Conservation (phyloP, 2,113 vertebrate species). For the Elachura formosa region DNA sequence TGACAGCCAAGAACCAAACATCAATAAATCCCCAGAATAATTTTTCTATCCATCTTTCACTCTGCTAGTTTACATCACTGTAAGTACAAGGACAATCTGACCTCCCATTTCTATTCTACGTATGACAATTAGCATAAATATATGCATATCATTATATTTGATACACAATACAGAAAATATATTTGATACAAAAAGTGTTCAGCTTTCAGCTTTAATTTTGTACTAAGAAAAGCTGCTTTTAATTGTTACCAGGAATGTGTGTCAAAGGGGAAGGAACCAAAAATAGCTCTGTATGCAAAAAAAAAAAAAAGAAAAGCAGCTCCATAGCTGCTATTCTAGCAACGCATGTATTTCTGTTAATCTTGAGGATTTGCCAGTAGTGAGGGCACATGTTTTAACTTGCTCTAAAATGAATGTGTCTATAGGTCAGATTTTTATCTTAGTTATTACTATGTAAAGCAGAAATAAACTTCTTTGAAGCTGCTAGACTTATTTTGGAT, state of each 20-base stretch:
- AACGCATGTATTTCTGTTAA: not conserved
- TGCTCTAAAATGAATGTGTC: slow-evolving; percentile 13
- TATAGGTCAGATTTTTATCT: slow-evolving; percentile 39
- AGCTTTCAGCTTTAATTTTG: not conserved
- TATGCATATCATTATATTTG: too few species aligned
- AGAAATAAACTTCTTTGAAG: slow-evolving; percentile 44
- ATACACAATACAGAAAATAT: not conserved
- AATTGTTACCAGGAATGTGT: slow-evolving; percentile 50
- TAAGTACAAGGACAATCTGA: not conserved
- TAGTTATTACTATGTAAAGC: slow-evolving; percentile 32
- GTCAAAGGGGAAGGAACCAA: slow-evolving; percentile 48
- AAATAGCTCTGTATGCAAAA: not conserved
- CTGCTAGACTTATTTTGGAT: not conserved
- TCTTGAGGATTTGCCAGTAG: not conserved
- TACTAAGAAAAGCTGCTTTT: not conserved
- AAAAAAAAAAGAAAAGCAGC: not conserved
- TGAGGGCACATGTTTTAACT: slow-evolving; percentile 32
- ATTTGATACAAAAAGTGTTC: not conserved
- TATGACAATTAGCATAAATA: not conserved
- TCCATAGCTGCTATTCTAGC: not conserved
- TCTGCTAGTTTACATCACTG: not conserved
- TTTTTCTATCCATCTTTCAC: not conserved
- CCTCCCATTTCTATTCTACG: not conserved
- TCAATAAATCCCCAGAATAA: not conserved
- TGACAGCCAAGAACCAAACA: not conserved